These are phyloP conservation scores for Agelaius phoeniceus DNA, from an alignment of 2,113 vertebrate genomes.

Conservation along the genomic window DNA sequence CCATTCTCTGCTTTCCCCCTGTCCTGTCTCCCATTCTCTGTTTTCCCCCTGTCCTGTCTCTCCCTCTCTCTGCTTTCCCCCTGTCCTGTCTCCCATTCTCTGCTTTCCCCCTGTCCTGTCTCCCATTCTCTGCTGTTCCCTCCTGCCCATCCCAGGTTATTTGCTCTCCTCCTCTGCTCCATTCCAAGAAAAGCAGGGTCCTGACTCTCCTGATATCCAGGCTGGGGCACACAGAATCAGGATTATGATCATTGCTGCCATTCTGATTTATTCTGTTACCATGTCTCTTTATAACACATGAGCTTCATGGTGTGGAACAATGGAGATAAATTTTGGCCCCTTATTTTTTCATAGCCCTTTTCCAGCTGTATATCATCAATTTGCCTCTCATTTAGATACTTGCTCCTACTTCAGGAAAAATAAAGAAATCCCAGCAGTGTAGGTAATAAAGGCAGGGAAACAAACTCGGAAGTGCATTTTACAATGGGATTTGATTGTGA, in stretches of 20 bases:
- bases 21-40: no score
- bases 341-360: not conserved
- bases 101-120: not conserved
- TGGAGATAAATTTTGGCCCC: constrained; percentile 20
- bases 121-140: not conserved
- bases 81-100: no score
- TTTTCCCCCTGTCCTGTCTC: no score
- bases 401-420: not conserved
- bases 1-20: no score
- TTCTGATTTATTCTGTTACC: constrained; percentile 13
- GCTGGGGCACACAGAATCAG: not conserved
- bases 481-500: constrained; percentile 30
- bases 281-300: not conserved
- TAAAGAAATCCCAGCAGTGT: not conserved
- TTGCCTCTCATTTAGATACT: constrained; percentile 2
- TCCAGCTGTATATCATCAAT: constrained; percentile 7
- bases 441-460: constrained; percentile 22
- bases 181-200: not conserved
- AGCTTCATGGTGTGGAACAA: not conserved
- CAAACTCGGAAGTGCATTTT: not conserved
- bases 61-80: no score
- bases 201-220: not conserved
- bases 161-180: not conserved
- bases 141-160: not conserved
- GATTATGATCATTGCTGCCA: not conserved